A percentile compares a stretch with the other conserved stretches of the same genome.
phyloP scores from a whole-genome alignment of 2,113 vertebrate genomes.

The Chaenogobius annularis region DNA sequence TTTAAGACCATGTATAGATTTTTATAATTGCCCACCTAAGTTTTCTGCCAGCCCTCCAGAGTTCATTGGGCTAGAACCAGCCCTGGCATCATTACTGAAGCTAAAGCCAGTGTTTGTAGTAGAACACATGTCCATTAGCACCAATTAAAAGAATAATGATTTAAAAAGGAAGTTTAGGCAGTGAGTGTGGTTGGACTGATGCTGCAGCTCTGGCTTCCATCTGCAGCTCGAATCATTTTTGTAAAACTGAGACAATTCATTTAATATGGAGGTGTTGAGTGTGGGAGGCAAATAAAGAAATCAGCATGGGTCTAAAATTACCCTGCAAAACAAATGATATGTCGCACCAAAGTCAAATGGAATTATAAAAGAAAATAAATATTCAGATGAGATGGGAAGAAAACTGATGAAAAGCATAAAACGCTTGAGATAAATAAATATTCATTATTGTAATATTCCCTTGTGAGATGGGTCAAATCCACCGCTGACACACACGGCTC shows the following conservation, averaged over 20 bases:
- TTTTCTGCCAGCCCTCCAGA: no score
- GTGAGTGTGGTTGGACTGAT: background rate
- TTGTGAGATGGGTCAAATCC: background rate
- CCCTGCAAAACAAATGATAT: background rate
- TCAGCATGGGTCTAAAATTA: background rate
- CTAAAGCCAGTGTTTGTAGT: background rate
- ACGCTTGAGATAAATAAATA: background rate
- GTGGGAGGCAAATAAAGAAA: background rate
- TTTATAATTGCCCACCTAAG: no score
- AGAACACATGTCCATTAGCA: background rate
- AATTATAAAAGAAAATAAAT: slow-evolving; percentile 1
- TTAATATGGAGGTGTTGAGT: background rate
- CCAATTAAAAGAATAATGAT: background rate
- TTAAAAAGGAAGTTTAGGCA: background rate
- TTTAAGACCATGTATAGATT: no score
- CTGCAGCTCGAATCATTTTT: slow-evolving; percentile 5
- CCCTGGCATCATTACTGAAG: no score
- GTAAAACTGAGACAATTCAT: background rate
- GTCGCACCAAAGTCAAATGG: background rate
- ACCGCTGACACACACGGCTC: no score
- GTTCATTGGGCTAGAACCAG: no score
- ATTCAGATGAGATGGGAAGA: background rate
- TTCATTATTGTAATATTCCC: background rate
- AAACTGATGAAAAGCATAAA: background rate
- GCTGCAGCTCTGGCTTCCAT: background rate